Base-by-base conservation (phyloP, 2,113 vertebrate species). In the Trematomus loennbergii region DNA sequence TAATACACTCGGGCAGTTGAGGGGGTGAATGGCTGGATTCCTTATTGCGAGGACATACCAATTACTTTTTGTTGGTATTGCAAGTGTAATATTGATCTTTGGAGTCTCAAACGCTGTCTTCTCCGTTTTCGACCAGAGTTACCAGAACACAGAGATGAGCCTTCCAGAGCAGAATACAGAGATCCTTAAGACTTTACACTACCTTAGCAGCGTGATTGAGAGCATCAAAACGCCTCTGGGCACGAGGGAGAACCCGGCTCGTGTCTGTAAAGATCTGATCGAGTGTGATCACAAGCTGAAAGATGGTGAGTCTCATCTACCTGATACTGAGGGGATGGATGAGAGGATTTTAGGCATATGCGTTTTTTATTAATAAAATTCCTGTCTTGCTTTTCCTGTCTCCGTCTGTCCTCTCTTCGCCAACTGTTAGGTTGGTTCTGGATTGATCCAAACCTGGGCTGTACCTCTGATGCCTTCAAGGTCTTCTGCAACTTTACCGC, bases 401-500 rank as follows among this genome's bases (percentile, higher is more conserved):
- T 71, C 25, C 36, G 6, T 9, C 5, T 40, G 9, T 29, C 49
- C n/a, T 72, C 25, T 60, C n/a, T 81, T 55, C 75, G 61, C 64
- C n/a, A 9, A 12, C 59, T 73, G 75, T 83, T 58, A 99, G 98
- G 95, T 88, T 96, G 96, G 94, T 99, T 97, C 93, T 99, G 98
- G 98, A 95, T 99, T 82, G 98, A 99, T 92, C 98, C 98, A 81
- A 99, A 99, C 93, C 93, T 99, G 59, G 98, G 98, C 70, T 99
- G 98, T 81, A 94, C 95, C 67, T 98, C 98, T 72, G 98, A 99
- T 91, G 96, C 97, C 72, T 96, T 99, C 89, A 95, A 98, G 83
- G 98, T 98, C 86, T 99, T 97, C 92, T 99, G 98, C 89, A 99
- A 99, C 90, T 99, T 99, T 75, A 99, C 95, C 71, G 96, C 97